Evolutionary conservation across 2,888 invertebrate genomes (phyloP).

Genomic region (Agonopterix heracliana): DNA sequence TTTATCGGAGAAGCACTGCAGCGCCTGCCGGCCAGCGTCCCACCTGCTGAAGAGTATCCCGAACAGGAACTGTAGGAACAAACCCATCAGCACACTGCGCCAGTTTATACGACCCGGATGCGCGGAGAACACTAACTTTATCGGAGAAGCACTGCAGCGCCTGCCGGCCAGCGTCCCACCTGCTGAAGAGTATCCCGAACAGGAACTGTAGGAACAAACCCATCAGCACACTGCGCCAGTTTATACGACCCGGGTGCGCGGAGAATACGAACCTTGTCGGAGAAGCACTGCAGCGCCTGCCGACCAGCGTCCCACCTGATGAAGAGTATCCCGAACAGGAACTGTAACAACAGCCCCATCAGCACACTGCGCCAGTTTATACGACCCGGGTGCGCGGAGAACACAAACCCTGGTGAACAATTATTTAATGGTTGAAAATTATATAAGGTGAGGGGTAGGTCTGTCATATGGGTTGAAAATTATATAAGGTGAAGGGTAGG

Average conservation of each 20-base stretch:
- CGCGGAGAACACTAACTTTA: no score
- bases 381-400: constrained; percentile 50
- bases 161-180: constrained; percentile 86
- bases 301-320: constrained; percentile 90
- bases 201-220: constrained; percentile 90
- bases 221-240: constrained; percentile 87
- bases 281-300: constrained; percentile 81
- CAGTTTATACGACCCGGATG: constrained; percentile 80
- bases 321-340: no score
- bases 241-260: constrained; percentile 74
- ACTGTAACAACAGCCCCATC: constrained; percentile 89
- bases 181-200: no score
- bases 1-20: no score
- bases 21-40: constrained; percentile 83
- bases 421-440: neutral
- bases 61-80: constrained; percentile 88
- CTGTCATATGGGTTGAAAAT: neutral
- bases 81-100: constrained; percentile 87
- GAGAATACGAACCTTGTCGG: no score
- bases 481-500: neutral
- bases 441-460: neutral
- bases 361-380: constrained; percentile 88
- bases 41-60: constrained; percentile 93
- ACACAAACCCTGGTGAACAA: neutral
- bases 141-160: constrained; percentile 85